These are phyloP conservation scores for Sitophilus oryzae DNA, from an alignment of 1,140 invertebrate species.

Conservation along the genomic window DNA sequence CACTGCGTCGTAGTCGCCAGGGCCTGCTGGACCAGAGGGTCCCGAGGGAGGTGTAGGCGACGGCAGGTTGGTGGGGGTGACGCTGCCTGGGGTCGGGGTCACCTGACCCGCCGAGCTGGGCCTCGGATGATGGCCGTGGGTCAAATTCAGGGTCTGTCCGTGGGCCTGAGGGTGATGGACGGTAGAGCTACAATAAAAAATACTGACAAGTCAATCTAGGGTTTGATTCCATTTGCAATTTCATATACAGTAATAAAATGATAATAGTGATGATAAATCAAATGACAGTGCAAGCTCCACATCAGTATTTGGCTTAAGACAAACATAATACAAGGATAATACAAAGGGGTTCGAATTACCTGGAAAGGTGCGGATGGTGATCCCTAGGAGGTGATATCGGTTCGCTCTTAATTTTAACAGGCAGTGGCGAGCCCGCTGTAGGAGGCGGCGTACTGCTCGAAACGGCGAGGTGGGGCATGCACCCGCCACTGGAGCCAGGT, in stretches of 20 bases:
- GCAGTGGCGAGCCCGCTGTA: slow-evolving; percentile 69
- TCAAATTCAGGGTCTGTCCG: slow-evolving; percentile 44
- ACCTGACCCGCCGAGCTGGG: slow-evolving; percentile 54
- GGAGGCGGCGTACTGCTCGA: slow-evolving; percentile 79
- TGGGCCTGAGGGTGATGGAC: slow-evolving; percentile 46
- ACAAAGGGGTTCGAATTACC: too few species aligned
- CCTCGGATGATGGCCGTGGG: slow-evolving; percentile 43
- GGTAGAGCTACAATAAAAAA: slow-evolving; percentile 31
- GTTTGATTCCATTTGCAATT: not conserved
- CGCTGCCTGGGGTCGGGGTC: slow-evolving; percentile 58
- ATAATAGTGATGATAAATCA: too few species aligned
- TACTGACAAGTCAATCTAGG: not conserved
- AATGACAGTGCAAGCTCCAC: too few species aligned
- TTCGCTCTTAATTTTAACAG: slow-evolving; percentile 90
- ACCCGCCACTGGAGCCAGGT: slow-evolving; percentile 50
- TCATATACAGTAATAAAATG: not conserved
- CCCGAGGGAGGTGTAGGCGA: slow-evolving; percentile 53
- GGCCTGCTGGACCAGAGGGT: slow-evolving; percentile 46
- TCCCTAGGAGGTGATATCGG: slow-evolving; percentile 84
- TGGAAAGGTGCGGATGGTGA: slow-evolving; percentile 46
- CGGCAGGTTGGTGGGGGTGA: slow-evolving; percentile 70
- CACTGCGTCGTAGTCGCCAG: slow-evolving; percentile 66
- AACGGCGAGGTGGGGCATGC: slow-evolving; percentile 71
- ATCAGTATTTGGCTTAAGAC: too few species aligned
- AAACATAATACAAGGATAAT: too few species aligned